Percentiles rank a stretch among this genome's conserved stretches.
phyloP scores from a whole-genome alignment of 1,140 invertebrate genomes.

The Stenopsyche tienmushanensis region DNA sequence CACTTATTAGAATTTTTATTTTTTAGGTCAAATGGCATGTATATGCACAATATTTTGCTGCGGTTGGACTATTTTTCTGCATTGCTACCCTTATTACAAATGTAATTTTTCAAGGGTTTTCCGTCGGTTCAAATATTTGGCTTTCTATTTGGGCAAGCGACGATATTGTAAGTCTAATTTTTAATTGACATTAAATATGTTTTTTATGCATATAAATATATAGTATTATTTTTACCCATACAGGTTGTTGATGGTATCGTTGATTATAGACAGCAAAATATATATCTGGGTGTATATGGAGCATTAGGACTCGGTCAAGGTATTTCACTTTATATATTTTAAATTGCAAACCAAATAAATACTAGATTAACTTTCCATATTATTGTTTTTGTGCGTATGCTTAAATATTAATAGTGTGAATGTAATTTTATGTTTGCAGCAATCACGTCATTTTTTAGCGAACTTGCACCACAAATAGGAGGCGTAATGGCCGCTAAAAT shows the following conservation, averaged over 20 bases:
- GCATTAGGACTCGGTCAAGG: slow-evolving; percentile 85
- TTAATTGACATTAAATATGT: no score
- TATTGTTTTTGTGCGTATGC: no score
- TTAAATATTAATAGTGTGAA: no score
- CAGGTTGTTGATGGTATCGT: slow-evolving; percentile 60
- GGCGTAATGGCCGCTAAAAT: slow-evolving; percentile 70
- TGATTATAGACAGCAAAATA: slow-evolving; percentile 63
- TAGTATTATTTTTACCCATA: background rate
- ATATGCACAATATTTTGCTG: slow-evolving; percentile 86
- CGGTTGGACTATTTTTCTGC: slow-evolving; percentile 76
- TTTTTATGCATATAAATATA: no score
- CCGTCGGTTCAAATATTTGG: slow-evolving; percentile 92
- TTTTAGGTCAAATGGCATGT: slow-evolving; percentile 81
- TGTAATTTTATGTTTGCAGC: slow-evolving; percentile 54
- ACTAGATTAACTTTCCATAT: no score
- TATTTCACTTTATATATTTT: no score
- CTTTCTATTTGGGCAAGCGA: slow-evolving; percentile 84
- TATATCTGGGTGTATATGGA: slow-evolving; percentile 87
- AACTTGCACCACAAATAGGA: slow-evolving; percentile 70
- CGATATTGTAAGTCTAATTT: no score
- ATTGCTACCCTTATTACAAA: slow-evolving; percentile 79
- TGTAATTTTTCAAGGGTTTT: slow-evolving; percentile 84
- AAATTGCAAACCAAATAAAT: no score
- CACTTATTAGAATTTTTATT: slow-evolving; percentile 40
- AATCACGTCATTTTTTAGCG: slow-evolving; percentile 65